A percentile compares a stretch with the other conserved stretches of the same genome.
Conservation (phyloP, 1,140 invertebrate species). For the Camponotus pennsylvanicus region DNA sequence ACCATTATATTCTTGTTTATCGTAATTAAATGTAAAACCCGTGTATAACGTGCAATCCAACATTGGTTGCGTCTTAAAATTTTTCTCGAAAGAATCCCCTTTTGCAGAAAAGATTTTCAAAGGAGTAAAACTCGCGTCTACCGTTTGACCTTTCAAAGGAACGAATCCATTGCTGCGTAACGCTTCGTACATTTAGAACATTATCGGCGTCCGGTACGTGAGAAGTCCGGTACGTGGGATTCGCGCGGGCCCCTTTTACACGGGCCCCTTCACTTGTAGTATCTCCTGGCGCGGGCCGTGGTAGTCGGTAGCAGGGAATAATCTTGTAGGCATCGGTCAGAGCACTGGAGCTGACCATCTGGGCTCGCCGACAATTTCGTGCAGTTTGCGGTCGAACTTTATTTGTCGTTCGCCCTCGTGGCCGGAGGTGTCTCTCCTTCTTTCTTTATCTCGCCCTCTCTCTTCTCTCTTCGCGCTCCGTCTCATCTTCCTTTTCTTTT, state of each 20-base stretch:
- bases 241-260: slow-evolving; percentile 51
- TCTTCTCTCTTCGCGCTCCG: too few species aligned
- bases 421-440: slow-evolving; percentile 68
- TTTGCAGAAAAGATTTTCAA: not conserved
- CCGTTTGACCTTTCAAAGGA: slow-evolving; percentile 27
- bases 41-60: not conserved
- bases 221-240: slow-evolving; percentile 76
- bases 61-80: not conserved
- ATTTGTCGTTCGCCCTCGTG: slow-evolving; percentile 80
- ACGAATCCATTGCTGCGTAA: slow-evolving; percentile 40
- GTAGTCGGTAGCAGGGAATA: slow-evolving; percentile 77
- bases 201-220: slow-evolving; percentile 79
- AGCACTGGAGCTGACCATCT: slow-evolving; percentile 77
- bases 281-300: slow-evolving; percentile 62
- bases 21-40: slow-evolving; percentile 61
- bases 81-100: not conserved
- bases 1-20: slow-evolving; percentile 66
- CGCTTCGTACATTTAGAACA: slow-evolving; percentile 71
- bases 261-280: slow-evolving; percentile 62
- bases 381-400: slow-evolving; percentile 83
- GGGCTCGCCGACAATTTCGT: slow-evolving; percentile 80
- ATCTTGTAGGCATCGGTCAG: slow-evolving; percentile 75
- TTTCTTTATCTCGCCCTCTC: slow-evolving; percentile 3
- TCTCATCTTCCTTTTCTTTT: not conserved
- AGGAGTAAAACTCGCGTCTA: not conserved